These are phyloP conservation scores for Grallaria varia DNA, from an alignment of 2,113 vertebrate genomes.

Conservation along the genomic window DNA sequence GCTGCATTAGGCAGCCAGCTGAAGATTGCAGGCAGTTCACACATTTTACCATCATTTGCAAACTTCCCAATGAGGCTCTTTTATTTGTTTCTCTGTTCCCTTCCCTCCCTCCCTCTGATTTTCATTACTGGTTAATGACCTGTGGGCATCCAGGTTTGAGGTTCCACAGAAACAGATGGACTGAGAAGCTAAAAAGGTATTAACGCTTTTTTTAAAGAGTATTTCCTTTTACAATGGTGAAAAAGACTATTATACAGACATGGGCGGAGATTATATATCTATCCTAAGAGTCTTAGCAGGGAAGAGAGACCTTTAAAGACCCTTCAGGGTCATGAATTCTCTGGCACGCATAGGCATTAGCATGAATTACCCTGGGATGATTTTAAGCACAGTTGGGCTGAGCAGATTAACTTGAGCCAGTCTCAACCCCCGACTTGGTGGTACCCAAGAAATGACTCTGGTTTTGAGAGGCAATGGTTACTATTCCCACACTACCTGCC, in stretches of 20 bases:
- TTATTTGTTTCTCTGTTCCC: neutral
- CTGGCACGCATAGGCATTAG: neutral
- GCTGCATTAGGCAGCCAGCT: slow-evolving; percentile 34
- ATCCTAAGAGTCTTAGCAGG: neutral
- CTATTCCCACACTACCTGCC: neutral
- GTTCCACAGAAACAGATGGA: neutral
- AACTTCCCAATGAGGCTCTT: neutral
- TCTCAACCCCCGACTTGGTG: neutral
- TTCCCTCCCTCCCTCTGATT: neutral
- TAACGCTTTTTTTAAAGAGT: neutral
- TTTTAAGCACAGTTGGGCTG: neutral
- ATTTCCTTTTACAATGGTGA: neutral
- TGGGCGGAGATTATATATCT: neutral
- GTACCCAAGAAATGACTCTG: neutral
- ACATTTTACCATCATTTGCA: slow-evolving; percentile 31
- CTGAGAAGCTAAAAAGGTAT: neutral
- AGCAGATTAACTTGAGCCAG: neutral
- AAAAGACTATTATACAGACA: neutral
- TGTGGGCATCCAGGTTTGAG: neutral
- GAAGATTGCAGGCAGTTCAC: neutral
- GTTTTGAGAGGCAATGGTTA: neutral
- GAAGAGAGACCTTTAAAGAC: neutral
- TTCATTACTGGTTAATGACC: neutral
- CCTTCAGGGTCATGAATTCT: neutral
- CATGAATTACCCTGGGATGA: neutral